Evolutionary conservation across 2,113 vertebrate species (phyloP).

Genomic region (Scomber japonicus): DNA sequence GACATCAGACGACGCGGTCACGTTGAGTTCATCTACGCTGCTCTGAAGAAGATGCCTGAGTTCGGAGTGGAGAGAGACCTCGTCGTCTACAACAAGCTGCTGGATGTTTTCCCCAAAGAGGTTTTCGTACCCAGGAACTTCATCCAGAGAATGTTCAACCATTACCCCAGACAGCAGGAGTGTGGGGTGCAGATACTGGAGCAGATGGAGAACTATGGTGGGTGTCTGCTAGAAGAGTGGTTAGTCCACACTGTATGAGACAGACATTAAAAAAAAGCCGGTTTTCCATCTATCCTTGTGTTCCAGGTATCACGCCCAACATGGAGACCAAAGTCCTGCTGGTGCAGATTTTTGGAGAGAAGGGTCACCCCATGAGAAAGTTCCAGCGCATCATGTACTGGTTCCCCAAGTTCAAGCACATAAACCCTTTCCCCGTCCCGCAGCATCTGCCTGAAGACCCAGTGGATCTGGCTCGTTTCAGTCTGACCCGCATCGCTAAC

Average conservation of each 20-base stretch:
- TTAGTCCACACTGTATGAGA: background rate
- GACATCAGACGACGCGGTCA: conserved; percentile 88
- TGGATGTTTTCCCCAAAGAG: conserved; percentile 93
- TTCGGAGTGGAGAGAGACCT: conserved; percentile 90
- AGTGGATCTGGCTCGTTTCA: conserved; percentile 85
- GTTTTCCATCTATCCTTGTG: background rate
- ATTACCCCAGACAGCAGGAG: conserved; percentile 93
- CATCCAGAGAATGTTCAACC: conserved; percentile 90
- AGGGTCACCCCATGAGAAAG: conserved; percentile 90
- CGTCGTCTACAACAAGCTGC: conserved; percentile 88
- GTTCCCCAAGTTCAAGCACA: conserved; percentile 89
- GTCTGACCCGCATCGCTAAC: conserved; percentile 86
- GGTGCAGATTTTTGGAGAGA: conserved; percentile 88
- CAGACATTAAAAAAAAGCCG: background rate
- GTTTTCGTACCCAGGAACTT: conserved; percentile 88
- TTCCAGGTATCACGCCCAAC: conserved; percentile 88
- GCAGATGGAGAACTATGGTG: conserved; percentile 92
- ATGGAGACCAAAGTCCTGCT: conserved; percentile 90
- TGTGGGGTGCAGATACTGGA: conserved; percentile 89
- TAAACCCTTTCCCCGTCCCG: conserved; percentile 89
- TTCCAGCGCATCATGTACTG: conserved; percentile 91
- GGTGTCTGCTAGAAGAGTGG: conserved; percentile 9
- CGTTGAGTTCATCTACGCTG: conserved; percentile 92
- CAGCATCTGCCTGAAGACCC: conserved; percentile 84
- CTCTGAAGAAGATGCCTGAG: conserved; percentile 89